phyloP scores from a whole-genome alignment of 2,113 vertebrate genomes.

The Nyctereutes procyonoides region DNA sequence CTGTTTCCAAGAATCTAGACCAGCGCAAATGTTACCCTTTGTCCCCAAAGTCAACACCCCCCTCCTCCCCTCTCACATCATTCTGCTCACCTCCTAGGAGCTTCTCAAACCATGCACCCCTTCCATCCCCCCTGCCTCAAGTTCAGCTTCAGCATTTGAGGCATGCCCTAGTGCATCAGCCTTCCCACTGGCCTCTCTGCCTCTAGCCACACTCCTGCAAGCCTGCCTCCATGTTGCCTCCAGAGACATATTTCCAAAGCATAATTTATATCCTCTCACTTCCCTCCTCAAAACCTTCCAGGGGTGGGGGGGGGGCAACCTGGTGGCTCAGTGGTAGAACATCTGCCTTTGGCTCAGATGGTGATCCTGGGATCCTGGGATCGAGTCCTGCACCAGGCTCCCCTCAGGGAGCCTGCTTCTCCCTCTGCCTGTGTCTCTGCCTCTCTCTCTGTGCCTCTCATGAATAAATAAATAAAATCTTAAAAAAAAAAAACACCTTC shows the following conservation, averaged over 20 bases:
- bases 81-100: not conserved
- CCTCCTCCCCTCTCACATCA: too few species aligned
- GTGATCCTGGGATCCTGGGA: too few species aligned
- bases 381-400: too few species aligned
- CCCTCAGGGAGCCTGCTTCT: too few species aligned
- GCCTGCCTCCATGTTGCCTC: not conserved
- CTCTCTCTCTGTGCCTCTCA: too few species aligned
- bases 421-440: too few species aligned
- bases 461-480: too few species aligned
- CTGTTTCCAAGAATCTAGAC: not conserved
- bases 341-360: too few species aligned
- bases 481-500: not conserved
- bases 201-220: not conserved
- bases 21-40: not conserved
- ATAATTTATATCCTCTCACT: not conserved
- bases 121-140: not conserved
- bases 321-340: too few species aligned
- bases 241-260: not conserved
- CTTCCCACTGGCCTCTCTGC: not conserved
- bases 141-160: not conserved
- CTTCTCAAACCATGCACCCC: not conserved
- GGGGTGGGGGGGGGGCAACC: too few species aligned
- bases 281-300: not conserved
- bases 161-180: not conserved
- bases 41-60: rapidly evolving